Evolutionary conservation across 2,797 vertebrate species (phyloP).

Genomic region (Bucorvus abyssinicus): DNA sequence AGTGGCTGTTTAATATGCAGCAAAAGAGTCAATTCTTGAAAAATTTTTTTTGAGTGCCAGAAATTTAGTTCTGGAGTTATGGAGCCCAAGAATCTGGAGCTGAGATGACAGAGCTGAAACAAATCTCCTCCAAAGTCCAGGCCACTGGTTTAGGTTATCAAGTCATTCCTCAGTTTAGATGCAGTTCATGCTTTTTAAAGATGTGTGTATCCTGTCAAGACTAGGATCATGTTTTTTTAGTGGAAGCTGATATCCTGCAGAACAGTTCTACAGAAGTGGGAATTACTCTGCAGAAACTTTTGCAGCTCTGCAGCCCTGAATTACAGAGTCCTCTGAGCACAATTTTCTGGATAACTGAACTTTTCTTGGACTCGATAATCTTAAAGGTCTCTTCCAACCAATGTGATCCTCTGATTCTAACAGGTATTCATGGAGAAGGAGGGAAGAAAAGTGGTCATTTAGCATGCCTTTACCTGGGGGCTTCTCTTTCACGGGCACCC

Average conservation of each 20-base stretch:
- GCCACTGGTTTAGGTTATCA: background rate
- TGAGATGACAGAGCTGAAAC: background rate
- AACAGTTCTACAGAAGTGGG: background rate
- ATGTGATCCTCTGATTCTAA: background rate
- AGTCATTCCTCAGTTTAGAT: background rate
- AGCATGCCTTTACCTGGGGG: background rate
- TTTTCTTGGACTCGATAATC: too few species aligned
- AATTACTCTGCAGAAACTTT: background rate
- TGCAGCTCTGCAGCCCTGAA: background rate
- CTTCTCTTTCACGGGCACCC: too few species aligned
- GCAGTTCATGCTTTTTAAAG: background rate
- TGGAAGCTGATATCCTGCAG: background rate
- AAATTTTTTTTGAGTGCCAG: background rate
- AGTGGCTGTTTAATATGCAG: background rate
- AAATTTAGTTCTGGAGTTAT: background rate
- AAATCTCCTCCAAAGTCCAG: background rate
- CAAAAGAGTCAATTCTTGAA: background rate
- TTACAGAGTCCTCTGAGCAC: background rate
- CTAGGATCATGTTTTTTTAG: background rate
- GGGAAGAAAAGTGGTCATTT: background rate
- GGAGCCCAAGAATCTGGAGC: background rate
- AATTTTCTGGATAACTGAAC: background rate
- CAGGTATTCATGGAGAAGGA: background rate
- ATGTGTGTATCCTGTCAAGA: accelerated
- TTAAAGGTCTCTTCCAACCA: too few species aligned